Conservation (phyloP, 2,888 invertebrate genomes). For the Epirrita christyi region DNA sequence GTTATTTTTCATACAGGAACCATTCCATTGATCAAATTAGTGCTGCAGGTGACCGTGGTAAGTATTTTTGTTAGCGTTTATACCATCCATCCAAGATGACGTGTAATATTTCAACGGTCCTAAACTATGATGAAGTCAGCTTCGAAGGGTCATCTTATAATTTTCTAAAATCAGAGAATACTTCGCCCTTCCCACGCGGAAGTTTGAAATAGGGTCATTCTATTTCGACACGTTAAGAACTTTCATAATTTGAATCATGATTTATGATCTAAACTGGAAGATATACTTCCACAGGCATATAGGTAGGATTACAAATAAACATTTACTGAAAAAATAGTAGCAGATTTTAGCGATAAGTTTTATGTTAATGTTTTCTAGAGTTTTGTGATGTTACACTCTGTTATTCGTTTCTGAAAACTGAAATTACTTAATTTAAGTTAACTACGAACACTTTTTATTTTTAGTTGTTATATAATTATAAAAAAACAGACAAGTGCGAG, state of each 20-base stretch:
- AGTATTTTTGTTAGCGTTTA: constrained; percentile 35
- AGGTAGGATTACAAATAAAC: too few relatives aligned
- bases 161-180: constrained; percentile 30
- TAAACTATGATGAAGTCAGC: constrained; percentile 28
- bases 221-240: constrained; percentile 51
- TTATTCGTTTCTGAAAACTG: too few relatives aligned
- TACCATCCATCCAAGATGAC: constrained; percentile 35
- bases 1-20: constrained; percentile 23
- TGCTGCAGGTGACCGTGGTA: constrained; percentile 38
- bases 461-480: too few relatives aligned
- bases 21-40: constrained; percentile 37
- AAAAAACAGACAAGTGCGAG: too few relatives aligned
- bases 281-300: background rate
- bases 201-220: constrained; percentile 53
- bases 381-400: too few relatives aligned
- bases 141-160: constrained; percentile 25
- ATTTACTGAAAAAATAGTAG: too few relatives aligned
- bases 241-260: constrained; percentile 23
- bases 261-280: constrained; percentile 15
- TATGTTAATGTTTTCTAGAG: too few relatives aligned
- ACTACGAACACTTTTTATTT: too few relatives aligned
- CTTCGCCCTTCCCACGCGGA: constrained; percentile 57
- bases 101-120: constrained; percentile 27
- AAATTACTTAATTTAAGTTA: too few relatives aligned
- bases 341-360: too few relatives aligned